phyloP scores from a whole-genome alignment of 2,888 invertebrate genomes.

The Minunthozetes semirufus region DNA sequence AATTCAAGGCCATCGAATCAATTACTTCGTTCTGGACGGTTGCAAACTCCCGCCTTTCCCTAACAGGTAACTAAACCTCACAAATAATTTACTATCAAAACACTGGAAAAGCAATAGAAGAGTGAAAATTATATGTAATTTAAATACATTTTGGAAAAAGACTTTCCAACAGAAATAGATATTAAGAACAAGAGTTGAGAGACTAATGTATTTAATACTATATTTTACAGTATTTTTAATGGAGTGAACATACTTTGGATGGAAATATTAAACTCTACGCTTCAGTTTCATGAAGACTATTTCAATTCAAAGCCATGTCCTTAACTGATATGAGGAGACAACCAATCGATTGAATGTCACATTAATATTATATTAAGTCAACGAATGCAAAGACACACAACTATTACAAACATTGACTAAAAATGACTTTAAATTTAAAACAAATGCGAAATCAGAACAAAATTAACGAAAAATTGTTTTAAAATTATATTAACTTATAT shows the following conservation, averaged over 20 bases:
- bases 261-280: constrained; percentile 43
- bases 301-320: constrained; percentile 37
- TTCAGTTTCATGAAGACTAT: constrained; percentile 42
- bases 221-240: constrained; percentile 39
- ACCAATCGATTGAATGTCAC: neutral
- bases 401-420: neutral
- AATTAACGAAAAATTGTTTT: too few relatives aligned
- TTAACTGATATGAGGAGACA: neutral
- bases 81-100: neutral
- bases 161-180: neutral
- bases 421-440: too few relatives aligned
- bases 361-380: too few relatives aligned
- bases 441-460: too few relatives aligned
- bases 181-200: neutral
- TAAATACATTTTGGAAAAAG: neutral
- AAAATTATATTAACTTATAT: neutral
- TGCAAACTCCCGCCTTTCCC: constrained; percentile 43
- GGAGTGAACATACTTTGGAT: constrained; percentile 42
- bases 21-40: constrained; percentile 42
- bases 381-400: neutral
- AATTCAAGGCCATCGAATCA: constrained; percentile 39
- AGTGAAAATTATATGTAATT: constrained; percentile 2
- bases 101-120: neutral
- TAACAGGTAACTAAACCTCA: constrained; percentile 36
- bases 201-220: neutral